A percentile compares a stretch with the other conserved stretches of the same genome.
Evolutionary conservation across 2,113 vertebrate genomes (phyloP).

Genomic region (Xenopus laevis): DNA sequence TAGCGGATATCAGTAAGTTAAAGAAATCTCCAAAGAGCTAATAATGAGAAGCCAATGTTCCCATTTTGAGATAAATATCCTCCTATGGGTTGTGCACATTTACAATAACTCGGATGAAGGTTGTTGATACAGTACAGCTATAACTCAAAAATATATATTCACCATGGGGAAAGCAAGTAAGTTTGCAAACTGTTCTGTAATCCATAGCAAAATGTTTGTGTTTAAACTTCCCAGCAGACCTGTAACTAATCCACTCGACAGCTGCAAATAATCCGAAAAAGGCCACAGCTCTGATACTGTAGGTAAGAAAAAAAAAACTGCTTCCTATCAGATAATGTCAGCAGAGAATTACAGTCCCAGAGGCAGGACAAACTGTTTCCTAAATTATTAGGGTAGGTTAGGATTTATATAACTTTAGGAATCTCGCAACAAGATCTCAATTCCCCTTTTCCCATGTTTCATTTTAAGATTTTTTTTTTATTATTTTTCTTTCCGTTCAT

Average conservation of each 20-base stretch:
- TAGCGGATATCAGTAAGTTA: not conserved
- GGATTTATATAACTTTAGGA: not conserved
- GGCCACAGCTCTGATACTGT: not conserved
- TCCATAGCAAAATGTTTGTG: conserved; percentile 17
- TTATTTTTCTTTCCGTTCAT: too few species aligned
- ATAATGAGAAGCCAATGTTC: not conserved
- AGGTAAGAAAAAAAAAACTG: not conserved
- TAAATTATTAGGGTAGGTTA: not conserved
- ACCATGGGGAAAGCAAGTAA: conserved; percentile 1
- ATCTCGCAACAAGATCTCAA: not conserved
- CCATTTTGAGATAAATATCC: not conserved
- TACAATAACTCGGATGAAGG: not conserved
- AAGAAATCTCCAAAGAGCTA: not conserved
- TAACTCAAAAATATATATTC: conserved; percentile 14
- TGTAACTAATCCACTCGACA: conserved; percentile 19
- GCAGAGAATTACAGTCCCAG: not conserved
- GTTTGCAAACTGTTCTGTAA: conserved; percentile 9
- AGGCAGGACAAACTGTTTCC: not conserved
- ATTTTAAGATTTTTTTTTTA: too few species aligned
- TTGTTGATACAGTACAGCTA: not conserved
- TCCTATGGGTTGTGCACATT: not conserved
- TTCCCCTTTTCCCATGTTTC: too few species aligned
- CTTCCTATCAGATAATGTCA: conserved; percentile 5
- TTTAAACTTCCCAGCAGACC: conserved; percentile 16
- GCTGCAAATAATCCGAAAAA: conserved; percentile 16